Percentiles rank a stretch among this genome's conserved stretches.
Evolutionary conservation across 2,888 invertebrate species (phyloP).

Genomic region (Steinernema scapterisci): DNA sequence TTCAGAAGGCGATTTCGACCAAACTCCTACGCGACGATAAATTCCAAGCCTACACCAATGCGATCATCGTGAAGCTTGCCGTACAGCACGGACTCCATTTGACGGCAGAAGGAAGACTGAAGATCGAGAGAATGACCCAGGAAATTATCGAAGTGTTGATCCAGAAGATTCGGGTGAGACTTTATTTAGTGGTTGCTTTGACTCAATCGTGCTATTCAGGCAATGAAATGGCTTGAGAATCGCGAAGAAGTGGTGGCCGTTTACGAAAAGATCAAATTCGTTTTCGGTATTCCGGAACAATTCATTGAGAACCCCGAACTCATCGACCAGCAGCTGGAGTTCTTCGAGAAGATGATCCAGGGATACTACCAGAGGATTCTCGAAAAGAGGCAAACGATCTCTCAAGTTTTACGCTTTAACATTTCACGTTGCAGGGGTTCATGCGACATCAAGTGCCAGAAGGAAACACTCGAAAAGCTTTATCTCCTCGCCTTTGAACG

Average conservation of each 20-base stretch:
- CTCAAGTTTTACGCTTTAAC: too few relatives aligned
- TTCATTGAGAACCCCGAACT: neutral
- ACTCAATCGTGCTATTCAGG: too few relatives aligned
- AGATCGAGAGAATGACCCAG: neutral
- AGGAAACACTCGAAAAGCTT: too few relatives aligned
- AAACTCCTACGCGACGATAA: neutral
- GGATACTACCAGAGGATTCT: neutral
- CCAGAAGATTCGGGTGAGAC: neutral
- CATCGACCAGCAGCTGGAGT: neutral
- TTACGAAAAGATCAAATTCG: neutral
- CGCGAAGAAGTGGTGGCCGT: neutral
- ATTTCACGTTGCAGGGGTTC: too few relatives aligned
- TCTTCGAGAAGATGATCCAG: constrained; percentile 5
- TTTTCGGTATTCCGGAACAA: neutral
- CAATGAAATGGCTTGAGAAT: neutral
- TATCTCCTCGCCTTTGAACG: too few relatives aligned
- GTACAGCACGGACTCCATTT: neutral
- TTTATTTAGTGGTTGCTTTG: too few relatives aligned
- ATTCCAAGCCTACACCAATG: neutral
- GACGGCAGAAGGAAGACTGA: neutral
- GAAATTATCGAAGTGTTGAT: neutral
- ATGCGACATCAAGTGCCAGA: too few relatives aligned
- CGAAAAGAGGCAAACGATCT: too few relatives aligned
- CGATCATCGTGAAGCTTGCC: neutral
- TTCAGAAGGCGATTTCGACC: neutral